Evolutionary conservation across 1,140 invertebrate species (phyloP), one percentile per base, ranked within the genome.

Genomic region (Lordiphosa collinella): DNA sequence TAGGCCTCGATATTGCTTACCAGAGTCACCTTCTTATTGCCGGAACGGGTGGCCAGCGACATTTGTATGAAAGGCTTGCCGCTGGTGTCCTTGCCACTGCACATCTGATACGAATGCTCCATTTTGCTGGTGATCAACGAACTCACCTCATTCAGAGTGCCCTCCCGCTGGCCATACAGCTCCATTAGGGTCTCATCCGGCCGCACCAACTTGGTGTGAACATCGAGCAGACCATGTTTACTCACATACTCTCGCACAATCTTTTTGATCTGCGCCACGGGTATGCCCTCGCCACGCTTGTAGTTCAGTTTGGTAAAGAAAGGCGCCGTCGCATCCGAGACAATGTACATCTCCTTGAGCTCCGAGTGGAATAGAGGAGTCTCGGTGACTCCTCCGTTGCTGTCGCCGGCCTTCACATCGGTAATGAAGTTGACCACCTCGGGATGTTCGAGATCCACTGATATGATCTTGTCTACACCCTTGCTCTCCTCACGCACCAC

Each of bases 21-120:
- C 32, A 98, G 88, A 1, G 96, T 98, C 66, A 96, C 95, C 91
- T 97, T 97, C 89, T 98, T 98, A 82, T 96, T 96, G n/a, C 94
- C 93, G 16, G 93, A 92, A 49, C 96, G 90, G n/a, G 93, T 93
- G 10, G 92, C 93, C 3, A 97, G 92, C 8, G 92, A 92, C 88
- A 98, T 93, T 65, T 93, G 93, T 55, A 97, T 94, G 10, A 94
- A 93, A 31, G 95, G 92, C 56, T 97, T 89, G 89, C 95, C 93
- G 73, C 93, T 94, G 4, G 95, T 86, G 40, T 92, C 87, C 40
- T 86, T 88, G 11, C 75, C 75, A 14, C 75, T 87, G 40, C 88
- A 76, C 88, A 96, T 92, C 86, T 94, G 92, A 59, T 93, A 95
- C 49, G 93, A 94, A 34, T 93, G 90, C 18, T 94, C 94, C 94